Evolutionary conservation across 92 coral and sea anemone genomes (phyloP), one percentile per base, ranked within the genome.

Genomic region (Actinostola sp.): DNA sequence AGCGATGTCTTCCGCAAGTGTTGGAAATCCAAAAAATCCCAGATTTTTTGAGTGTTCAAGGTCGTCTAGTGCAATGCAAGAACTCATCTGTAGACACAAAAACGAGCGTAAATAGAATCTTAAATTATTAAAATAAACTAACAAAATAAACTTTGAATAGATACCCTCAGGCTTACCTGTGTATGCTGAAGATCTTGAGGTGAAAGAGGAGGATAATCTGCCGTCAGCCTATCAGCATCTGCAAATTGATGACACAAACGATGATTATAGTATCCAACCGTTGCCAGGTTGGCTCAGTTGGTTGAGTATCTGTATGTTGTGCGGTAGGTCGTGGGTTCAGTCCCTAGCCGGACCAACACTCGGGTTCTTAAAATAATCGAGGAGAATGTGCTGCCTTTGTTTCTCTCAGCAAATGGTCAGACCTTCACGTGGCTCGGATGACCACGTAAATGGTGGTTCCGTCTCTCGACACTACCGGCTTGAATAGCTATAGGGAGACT

Each of bases 1-100:
- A 10, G 74, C 27, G 16, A 52, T 52, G 43, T 68, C 74, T 5
- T 68, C 15, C 0, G 61, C 26, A 7, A 36, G 24, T 20, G 74
- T 68, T 68, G 56, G 74, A 32, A 21, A 50, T 17, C 74, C 74
- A 45, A 50, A 68, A 29, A 68, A 46, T 35, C 74, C 74, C 2
- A 31, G 28, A 51, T 30, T 35, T 29, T 50, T 50, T 1, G 42
- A 36, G 31, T 51, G 48, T 15, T 68, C 74, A 35, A 13, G 24
- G 36, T 68, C 19, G 26, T 68, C 74, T 14, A 68, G 12, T 5
- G 74, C 56, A 35, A 11, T 4, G 12, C 62, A 50, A 38, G 62
- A 50, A 42, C 28, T 67, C 50, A 50, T 19, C 74, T 68, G 42
- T 16, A 52, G 3, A 66, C 3, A 8, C 10, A 41, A 61, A 32